Percentiles rank a stretch among this genome's conserved stretches.
Evolutionary conservation across 2,113 vertebrate species (phyloP).

Genomic region (crab-eating macaque (Macaca fascicularis)): T2T-MFA8v1.1 NC_088376.1:25408001-25408500

Average conservation of each 20-base stretch:
- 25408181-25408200: background rate
- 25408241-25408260: background rate
- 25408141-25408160: too few species aligned
- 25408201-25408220: background rate
- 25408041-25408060: background rate
- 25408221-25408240: background rate
- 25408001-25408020: conserved; percentile 1
- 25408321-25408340: background rate
- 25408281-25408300: background rate
- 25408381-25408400: background rate
- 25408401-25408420: background rate
- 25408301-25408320: background rate
- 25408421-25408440: background rate
- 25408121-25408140: background rate
- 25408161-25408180: fast-evolving
- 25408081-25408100: background rate
- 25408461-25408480: background rate
- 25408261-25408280: background rate
- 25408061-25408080: conserved; percentile 12
- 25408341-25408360: background rate
- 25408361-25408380: background rate
- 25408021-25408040: background rate
- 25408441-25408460: background rate
- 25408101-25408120: background rate
- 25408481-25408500: background rate